Evolutionary conservation across 2,888 invertebrate species (phyloP).

Genomic region (Lapara coniferarum): DNA sequence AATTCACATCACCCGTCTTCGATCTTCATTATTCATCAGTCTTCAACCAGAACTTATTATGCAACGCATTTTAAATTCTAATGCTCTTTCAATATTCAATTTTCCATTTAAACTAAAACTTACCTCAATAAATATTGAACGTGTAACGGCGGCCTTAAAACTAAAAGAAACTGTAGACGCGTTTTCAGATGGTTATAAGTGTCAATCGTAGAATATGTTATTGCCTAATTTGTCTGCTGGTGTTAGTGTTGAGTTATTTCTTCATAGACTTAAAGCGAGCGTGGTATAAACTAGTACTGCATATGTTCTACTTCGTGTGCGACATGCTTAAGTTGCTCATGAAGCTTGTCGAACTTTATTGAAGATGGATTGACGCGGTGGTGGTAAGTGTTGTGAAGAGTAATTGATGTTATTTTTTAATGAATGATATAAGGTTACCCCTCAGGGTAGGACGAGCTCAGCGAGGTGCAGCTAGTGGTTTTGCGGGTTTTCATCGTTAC

Average conservation of each 20-base stretch:
- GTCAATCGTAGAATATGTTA: constrained; percentile 65
- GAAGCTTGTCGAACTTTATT: constrained; percentile 74
- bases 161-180: neutral
- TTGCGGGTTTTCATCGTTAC: too few species aligned
- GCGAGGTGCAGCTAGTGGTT: too few species aligned
- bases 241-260: constrained; percentile 56
- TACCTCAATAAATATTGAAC: constrained; percentile 18
- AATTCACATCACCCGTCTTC: too few species aligned
- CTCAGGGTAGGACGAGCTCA: too few species aligned
- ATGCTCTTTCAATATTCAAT: neutral
- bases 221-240: constrained; percentile 52
- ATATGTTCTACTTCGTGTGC: constrained; percentile 70
- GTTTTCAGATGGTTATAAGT: constrained; percentile 75
- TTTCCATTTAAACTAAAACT: neutral
- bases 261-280: constrained; percentile 68
- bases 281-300: constrained; percentile 72
- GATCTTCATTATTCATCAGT: too few species aligned
- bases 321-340: constrained; percentile 73
- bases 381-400: neutral
- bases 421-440: too few species aligned
- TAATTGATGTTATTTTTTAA: neutral
- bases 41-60: neutral
- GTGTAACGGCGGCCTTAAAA: constrained; percentile 11
- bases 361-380: constrained; percentile 43
- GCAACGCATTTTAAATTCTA: neutral